Evolutionary conservation across 2,113 vertebrate genomes (phyloP), one percentile per base, ranked within the genome.

Genomic region (Athene noctua): DNA sequence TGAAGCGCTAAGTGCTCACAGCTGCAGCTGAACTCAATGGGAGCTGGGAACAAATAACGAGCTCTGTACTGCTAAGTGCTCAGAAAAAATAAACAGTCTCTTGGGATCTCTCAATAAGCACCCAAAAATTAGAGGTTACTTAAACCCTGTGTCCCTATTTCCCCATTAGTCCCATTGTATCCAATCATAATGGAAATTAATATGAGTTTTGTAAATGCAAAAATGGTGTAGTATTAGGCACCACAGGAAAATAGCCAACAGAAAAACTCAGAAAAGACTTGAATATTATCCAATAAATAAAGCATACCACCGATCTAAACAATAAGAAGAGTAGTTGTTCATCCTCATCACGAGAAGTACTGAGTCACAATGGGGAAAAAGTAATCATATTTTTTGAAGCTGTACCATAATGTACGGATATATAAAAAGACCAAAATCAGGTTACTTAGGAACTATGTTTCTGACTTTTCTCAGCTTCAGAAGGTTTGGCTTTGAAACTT

Each of bases 121-220:
- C 30, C 17, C 47, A 55, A 25, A 91, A 59, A 8, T 61, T 29
- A 18, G 79, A 68, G 58, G 20, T 46, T 61, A 11, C 25, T 73
- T 79, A 38, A 8, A 57, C 36, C 23, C 23, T 23, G 4, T 40
- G 46, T 68, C 40, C 36, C 21, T 38, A 6, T 27, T 66, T 38
- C 26, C 23, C 16, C 15, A 51, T 10, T 8, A 6, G 10, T 30
- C 26, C 30, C 23, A 5, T 10, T 1, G 1, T 12, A 26, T 18
- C 46, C 71, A 88, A 10, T 16, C 10, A 15, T 3, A 72, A 62
- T n/a, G 22, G 20, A 75, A 72, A 73, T 25, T 8, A 57, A n/a
- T 10, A 5, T 2, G 30, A 77, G 9, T 11, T 72, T 46, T 59
- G 15, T 25, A 19, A 79, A 63, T 68, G 32, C 32, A 79, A 10